Evolutionary conservation across 1,140 invertebrate genomes (phyloP), one percentile per base, ranked within the genome.

Genomic region (Anastrepha ludens): DNA sequence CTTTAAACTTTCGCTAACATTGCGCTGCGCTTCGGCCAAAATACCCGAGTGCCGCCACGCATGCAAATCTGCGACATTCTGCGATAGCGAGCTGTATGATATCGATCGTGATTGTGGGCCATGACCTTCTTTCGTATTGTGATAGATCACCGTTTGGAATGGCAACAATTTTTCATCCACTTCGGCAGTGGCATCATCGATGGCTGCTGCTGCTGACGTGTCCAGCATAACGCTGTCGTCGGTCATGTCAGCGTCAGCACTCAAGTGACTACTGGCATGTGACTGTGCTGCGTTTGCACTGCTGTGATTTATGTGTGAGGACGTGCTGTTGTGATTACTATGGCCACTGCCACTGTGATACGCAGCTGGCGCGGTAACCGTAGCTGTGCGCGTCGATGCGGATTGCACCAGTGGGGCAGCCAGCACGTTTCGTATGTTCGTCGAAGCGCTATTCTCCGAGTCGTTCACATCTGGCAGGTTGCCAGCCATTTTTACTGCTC

Each of bases 141-240:
- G 95, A 89, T 95, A 95, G 81, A 94, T 94, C n/a, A 94, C 91
- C 41, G 94, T 93, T 89, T 94, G 93, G 87, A 93, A 92, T 39
- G 92, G 92, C 86, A 92, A 85, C 89, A 89, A 62, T 88, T 92
- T 88, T 86, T 90, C 88, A 41, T 92, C 86, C 15, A 81, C 58
- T 64, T 64, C 86, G 44, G 17, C 85, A 15, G 39, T 17, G 58
- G 20, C 62, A 62, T 87, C 87, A 47, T 2, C 67, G n/a, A 2
- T 6, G 17, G 58, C 74, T 3, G 11, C 44, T 44, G 39, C 13
- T 15, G 58, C 59, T 41, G 88, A 50, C 55, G 85, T 88, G 9
- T 87, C 58, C 3, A 41, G 86, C 62, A 60, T 62, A 86, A 87
- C 15, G 58, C 47, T 4, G 50, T 13, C 44, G 50, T 13, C 44